These are phyloP conservation scores for Lucilia sericata DNA, from an alignment of 1,140 invertebrate genomes.

Conservation along the genomic window DNA sequence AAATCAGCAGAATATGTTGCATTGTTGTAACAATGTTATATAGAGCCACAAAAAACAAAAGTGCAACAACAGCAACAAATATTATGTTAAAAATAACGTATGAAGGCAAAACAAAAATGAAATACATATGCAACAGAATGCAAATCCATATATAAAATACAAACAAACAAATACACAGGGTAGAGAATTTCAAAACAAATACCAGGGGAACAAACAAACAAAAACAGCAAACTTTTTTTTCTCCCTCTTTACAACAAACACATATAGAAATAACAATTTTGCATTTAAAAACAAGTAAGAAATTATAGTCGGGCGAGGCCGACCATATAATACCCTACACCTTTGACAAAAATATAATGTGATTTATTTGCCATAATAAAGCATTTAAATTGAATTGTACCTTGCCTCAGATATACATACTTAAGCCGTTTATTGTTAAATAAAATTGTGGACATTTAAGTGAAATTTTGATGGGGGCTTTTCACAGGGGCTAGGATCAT, in stretches of 20 bases:
- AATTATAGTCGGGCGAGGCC: no score
- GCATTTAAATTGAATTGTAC: no score
- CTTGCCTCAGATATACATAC: no score
- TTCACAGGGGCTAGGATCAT: no score
- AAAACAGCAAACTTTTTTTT: background rate
- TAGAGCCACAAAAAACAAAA: background rate
- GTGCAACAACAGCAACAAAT: background rate
- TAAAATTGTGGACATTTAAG: no score
- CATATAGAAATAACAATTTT: background rate
- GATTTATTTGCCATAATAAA: no score
- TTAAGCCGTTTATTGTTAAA: no score
- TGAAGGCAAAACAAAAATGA: background rate
- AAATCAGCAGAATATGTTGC: background rate
- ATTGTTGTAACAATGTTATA: conserved; percentile 23
- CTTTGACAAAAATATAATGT: no score
- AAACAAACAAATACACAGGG: conserved; percentile 9
- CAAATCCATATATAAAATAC: background rate
- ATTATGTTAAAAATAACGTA: background rate
- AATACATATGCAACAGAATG: conserved; percentile 33
- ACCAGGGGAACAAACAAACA: background rate
- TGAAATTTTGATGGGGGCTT: no score
- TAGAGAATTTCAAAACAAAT: background rate
- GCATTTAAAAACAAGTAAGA: no score
- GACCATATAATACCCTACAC: no score
- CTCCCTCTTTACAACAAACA: background rate